Evolutionary conservation across 2,888 invertebrate genomes (phyloP), one percentile per base, ranked within the genome.

Genomic region (Malacosoma neustria): DNA sequence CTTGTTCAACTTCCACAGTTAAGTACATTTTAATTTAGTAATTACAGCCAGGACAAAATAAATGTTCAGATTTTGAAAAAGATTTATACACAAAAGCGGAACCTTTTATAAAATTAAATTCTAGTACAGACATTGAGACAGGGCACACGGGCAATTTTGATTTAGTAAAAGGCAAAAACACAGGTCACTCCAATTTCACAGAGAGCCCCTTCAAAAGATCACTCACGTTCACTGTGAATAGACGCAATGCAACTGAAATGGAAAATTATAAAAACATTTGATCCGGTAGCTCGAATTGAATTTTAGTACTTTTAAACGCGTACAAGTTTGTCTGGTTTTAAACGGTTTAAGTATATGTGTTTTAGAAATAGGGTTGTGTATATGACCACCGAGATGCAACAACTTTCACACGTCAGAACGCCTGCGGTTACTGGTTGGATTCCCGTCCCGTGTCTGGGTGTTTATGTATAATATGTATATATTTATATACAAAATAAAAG

Each of bases 211-310:
- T 80, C 75, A 84, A 84, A 84, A 82, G 80, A 76, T 79, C 80
- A 80, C 80, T 75, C 79, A 72, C 73, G 77, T 72, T 77, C 76
- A 81, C 84, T 82, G 79, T 80, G 79, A 81, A 81, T 79, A 75
- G 72, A 58, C 69, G 70, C 76, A 66, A 67, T 66, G 68, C 22
- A 36, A 65, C 68, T 66, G 73, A 72, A 74, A 76, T 76, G 65
- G 63, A 73, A 22, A 80, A 81, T 77, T 74, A 73, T 80, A 76
- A 57, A 81, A 74, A 67, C 72, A 70, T 69, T 67, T 59, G 55
- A 58, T 67, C 71, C 74, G 73, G 67, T 68, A 79, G 74, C 65
- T 69, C 65, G 76, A 80, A 84, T 84, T 76, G 79, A 77, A 82
- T 84, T 82, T 80, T 80, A 85, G 84, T 75, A 80, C 76, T 77